Evolutionary conservation across 2,888 invertebrate species (phyloP), one percentile per base, ranked within the genome.

Genomic region (Drosophila formosana): DNA sequence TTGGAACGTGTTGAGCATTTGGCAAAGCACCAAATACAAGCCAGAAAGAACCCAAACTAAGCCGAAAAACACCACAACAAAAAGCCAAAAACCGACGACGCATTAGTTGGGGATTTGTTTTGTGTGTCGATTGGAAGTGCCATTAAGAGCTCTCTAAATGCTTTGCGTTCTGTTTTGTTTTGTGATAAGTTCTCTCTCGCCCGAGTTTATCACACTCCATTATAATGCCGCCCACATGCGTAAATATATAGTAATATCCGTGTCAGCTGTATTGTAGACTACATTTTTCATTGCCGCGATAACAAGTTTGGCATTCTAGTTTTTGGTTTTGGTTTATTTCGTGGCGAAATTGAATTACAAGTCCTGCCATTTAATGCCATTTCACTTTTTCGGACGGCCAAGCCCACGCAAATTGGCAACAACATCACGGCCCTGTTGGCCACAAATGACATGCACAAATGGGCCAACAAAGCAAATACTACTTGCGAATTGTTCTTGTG

Each of bases 1-100:
- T 67, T 67, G 75, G 67, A 71, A 88, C 87, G 81, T 88, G 83
- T 86, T 86, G 71, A 81, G 66, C 78, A 73, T 75, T 88, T 88
- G 88, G 72, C 88, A 72, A 60, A 47, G 61, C 49, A 65, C 66
- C 85, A 88, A 68, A 62, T 46, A 46, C 30, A 41, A 26, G 49
- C 45, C 30, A n/a, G 11, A 34, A 37, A 37, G 37, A 45, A 45
- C 25, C 37, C 3, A 43, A 69, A 55, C 41, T 11, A 57, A 43
- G 32, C 37, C 34, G 23, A 25, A 50, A 51, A 28, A 43, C 7
- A 26, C 23, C 34, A 18, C 63, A 37, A 46, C 11, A 25, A 37
- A n/a, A 56, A 41, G 34, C 4, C 23, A 58, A 11, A 32, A 53
- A 46, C 18, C 11, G 55, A 25, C 55, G 3, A 45, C 56, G 75